phyloP scores from a whole-genome alignment of 2,888 invertebrate species.

The Meteorus colon region DNA sequence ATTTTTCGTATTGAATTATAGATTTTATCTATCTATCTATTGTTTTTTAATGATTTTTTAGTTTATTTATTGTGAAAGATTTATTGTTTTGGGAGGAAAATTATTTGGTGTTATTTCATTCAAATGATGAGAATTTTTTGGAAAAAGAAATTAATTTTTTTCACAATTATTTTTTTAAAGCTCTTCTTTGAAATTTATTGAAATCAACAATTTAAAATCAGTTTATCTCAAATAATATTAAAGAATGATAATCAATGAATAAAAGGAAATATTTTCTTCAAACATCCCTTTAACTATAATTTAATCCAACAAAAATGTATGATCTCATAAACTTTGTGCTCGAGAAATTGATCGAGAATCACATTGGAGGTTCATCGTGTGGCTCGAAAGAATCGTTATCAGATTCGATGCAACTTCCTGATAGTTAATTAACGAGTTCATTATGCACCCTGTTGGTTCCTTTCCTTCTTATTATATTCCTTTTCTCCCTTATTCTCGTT shows the following conservation, averaged over 20 bases:
- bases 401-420: slow-evolving; percentile 72
- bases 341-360: slow-evolving; percentile 53
- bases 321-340: slow-evolving; percentile 49
- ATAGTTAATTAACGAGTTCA: slow-evolving; percentile 74
- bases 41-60: not conserved
- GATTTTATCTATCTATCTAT: slow-evolving; percentile 29
- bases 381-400: slow-evolving; percentile 67
- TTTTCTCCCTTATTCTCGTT: slow-evolving; percentile 13
- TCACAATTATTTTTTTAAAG: too few relatives aligned
- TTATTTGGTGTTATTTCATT: too few relatives aligned
- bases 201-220: too few relatives aligned
- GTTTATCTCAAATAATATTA: too few relatives aligned
- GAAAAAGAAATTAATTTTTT: too few relatives aligned
- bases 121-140: too few relatives aligned
- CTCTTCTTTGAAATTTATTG: too few relatives aligned
- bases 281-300: not conserved
- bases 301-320: slow-evolving; percentile 38
- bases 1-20: slow-evolving; percentile 60
- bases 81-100: too few relatives aligned
- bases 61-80: too few relatives aligned
- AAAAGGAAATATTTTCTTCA: slow-evolving; percentile 42
- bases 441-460: slow-evolving; percentile 69
- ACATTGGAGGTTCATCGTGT: slow-evolving; percentile 62
- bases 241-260: not conserved
- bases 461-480: slow-evolving; percentile 33